phyloP scores from a whole-genome alignment of 2,113 vertebrate genomes.

The Varanus salvator region DNA sequence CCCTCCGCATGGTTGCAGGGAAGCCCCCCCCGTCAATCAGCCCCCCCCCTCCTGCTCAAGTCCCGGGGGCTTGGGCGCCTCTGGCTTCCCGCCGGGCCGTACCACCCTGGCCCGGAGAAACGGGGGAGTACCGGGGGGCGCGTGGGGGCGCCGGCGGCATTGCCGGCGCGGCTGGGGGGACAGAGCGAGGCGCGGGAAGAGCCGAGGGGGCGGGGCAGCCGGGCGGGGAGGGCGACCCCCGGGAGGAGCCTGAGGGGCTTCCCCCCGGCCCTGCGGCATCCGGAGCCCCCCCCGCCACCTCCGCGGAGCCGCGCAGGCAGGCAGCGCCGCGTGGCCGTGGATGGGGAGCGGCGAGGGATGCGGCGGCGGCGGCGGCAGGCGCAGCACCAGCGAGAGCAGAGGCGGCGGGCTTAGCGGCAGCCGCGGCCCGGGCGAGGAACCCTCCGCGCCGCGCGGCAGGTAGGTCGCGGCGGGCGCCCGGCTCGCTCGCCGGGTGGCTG shows the following conservation, averaged over 20 bases:
- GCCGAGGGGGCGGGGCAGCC: rapidly evolving
- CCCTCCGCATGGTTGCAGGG: not conserved
- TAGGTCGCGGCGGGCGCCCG: not conserved
- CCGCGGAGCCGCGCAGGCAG: not conserved
- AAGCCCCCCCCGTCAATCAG: not conserved
- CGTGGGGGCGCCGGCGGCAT: not conserved
- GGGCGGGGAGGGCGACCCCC: not conserved
- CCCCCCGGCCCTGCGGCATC: not conserved
- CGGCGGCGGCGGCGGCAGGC: too few species aligned
- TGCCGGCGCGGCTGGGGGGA: not conserved
- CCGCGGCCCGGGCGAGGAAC: not conserved
- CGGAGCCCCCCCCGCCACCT: not conserved
- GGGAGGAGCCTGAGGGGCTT: not conserved
- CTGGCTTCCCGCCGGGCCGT: not conserved
- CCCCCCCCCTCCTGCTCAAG: not conserved
- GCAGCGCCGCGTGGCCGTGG: not conserved
- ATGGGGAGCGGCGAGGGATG: not conserved
- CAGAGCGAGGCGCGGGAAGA: not conserved
- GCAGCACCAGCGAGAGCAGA: too few species aligned
- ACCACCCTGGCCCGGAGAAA: not conserved
- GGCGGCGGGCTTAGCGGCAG: not conserved
- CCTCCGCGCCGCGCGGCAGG: not conserved
- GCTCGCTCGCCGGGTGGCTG: not conserved
- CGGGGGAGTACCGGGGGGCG: not conserved
- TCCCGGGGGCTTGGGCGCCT: not conserved